Conservation (phyloP, 2,113 vertebrate genomes). For the Aegotheles bennettii region DNA sequence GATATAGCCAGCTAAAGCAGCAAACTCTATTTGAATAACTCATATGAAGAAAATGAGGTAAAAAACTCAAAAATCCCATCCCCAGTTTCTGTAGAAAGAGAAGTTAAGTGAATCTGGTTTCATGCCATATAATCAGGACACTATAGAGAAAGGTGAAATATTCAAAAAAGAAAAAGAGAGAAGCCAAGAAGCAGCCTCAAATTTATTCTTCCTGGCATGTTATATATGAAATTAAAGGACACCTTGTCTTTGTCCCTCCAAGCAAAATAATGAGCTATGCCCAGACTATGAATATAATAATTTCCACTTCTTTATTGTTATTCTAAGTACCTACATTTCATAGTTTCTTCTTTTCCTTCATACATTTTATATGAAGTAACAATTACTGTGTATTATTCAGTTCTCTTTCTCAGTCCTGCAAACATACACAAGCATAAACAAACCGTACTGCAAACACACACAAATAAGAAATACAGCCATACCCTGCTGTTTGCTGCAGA, state of each 20-base stretch:
- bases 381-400: neutral
- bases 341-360: neutral
- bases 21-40: neutral
- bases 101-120: neutral
- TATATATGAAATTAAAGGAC: neutral
- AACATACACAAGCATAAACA: neutral
- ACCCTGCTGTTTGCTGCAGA: neutral
- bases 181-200: neutral
- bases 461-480: neutral
- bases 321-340: neutral
- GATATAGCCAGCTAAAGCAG: neutral
- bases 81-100: neutral
- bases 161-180: neutral
- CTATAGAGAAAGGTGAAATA: neutral
- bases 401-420: neutral
- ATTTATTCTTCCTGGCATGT: neutral
- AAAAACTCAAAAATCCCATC: neutral
- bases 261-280: neutral
- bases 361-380: neutral
- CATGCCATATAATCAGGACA: neutral
- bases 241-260: neutral
- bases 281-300: neutral
- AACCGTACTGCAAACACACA: neutral
- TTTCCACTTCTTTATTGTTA: neutral
- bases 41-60: neutral